These are phyloP conservation scores for Scaptomyza parva DNA, from an alignment of 2,888 invertebrate genomes.

Conservation along the genomic window DNA sequence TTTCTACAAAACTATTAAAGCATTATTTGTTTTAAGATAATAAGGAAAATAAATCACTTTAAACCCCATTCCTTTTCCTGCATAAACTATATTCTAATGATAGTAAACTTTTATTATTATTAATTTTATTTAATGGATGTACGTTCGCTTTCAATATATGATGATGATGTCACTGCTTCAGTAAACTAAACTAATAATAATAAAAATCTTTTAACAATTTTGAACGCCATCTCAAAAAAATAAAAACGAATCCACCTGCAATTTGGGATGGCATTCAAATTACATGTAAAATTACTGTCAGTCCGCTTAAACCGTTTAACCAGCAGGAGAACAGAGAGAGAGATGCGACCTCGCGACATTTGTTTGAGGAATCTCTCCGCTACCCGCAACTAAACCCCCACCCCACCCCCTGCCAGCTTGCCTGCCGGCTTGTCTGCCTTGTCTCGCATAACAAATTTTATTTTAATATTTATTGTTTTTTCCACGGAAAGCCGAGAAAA, in stretches of 20 bases:
- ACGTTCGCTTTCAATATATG: constrained; percentile 3
- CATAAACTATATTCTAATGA: not conserved
- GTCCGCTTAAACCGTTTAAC: constrained; percentile 67
- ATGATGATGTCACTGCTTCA: constrained; percentile 2
- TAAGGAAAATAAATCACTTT: no score
- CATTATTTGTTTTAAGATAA: no score
- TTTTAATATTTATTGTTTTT: constrained; percentile 78
- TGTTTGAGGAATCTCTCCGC: constrained; percentile 18
- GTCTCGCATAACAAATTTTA: constrained; percentile 73
- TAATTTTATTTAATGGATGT: not conserved
- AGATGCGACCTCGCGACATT: constrained; percentile 48
- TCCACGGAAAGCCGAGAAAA: constrained; percentile 70
- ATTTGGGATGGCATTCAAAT: constrained; percentile 61
- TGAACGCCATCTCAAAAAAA: not conserved
- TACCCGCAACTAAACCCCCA: not conserved
- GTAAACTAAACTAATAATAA: constrained; percentile 32
- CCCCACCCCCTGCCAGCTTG: not conserved
- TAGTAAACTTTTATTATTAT: not conserved
- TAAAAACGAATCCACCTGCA: constrained; percentile 9
- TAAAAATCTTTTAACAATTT: constrained; percentile 43
- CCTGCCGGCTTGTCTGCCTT: constrained; percentile 44
- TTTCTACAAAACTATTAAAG: no score
- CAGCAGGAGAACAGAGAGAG: not conserved
- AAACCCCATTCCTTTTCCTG: no score
- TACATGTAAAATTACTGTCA: constrained; percentile 74